Conservation (phyloP, 2,888 invertebrate genomes). For the Lasioglossum oenotherae region DNA sequence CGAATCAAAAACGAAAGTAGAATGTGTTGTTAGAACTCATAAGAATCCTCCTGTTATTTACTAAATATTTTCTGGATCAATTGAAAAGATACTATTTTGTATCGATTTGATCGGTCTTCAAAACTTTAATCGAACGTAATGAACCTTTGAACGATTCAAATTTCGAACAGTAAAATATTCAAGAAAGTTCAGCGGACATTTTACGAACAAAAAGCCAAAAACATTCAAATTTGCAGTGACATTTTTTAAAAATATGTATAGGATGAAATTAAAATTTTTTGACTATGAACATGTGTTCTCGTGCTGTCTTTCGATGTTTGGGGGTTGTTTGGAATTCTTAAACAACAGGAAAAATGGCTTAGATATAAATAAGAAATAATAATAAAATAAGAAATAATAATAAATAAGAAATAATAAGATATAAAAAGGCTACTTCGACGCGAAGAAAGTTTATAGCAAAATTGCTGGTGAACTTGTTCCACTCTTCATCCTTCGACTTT, state of each 20-base stretch:
- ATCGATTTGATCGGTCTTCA: neutral
- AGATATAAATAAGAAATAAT: too few species aligned
- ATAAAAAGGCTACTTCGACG: slow-evolving; percentile 26
- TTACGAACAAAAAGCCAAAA: neutral
- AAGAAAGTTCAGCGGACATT: neutral
- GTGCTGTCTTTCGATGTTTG: too few species aligned
- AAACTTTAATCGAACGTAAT: neutral
- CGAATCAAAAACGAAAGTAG: neutral
- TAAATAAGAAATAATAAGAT: too few species aligned
- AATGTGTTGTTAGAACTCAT: neutral
- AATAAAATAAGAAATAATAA: too few species aligned
- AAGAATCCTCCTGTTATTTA: neutral
- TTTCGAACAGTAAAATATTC: neutral
- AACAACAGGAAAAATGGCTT: slow-evolving; percentile 16
- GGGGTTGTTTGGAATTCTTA: too few species aligned
- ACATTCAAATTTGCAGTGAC: neutral
- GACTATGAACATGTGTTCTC: too few species aligned
- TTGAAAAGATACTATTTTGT: neutral
- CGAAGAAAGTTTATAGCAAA: slow-evolving; percentile 67
- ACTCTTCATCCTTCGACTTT: slow-evolving; percentile 44
- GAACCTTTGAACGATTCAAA: neutral
- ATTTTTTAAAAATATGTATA: neutral
- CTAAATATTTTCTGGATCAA: neutral
- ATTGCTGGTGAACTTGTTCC: slow-evolving; percentile 49
- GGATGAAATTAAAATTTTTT: too few species aligned